These are phyloP conservation scores for Heteromurus nitidus DNA, from an alignment of 2,888 invertebrate species.

Conservation along the genomic window DNA sequence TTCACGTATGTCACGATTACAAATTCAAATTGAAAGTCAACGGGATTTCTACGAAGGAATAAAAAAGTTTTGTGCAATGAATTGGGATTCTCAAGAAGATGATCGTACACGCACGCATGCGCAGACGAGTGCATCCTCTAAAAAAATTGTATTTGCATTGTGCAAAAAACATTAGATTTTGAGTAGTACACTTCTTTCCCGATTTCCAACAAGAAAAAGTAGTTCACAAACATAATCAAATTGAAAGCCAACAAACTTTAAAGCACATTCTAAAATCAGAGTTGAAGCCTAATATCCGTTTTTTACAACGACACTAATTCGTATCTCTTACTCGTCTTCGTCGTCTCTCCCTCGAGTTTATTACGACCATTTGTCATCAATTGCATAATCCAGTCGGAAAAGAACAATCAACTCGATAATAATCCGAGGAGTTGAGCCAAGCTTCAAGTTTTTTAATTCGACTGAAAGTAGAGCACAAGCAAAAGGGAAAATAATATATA, in stretches of 20 bases:
- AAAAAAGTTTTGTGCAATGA: no score
- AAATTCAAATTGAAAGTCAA: not conserved
- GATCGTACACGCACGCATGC: no score
- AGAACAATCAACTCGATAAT: constrained; percentile 16
- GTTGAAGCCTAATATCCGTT: no score
- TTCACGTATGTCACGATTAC: not conserved
- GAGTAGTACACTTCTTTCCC: not conserved
- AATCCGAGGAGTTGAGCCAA: not conserved
- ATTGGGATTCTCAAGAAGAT: no score
- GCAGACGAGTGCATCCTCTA: no score
- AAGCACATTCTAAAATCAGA: no score
- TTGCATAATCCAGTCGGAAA: not conserved
- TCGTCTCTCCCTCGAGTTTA: not conserved
- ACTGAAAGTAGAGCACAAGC: constrained; percentile 6
- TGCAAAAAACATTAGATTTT: no score
- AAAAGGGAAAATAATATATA: not conserved
- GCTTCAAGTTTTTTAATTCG: not conserved
- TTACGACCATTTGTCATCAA: not conserved
- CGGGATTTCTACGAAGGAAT: no score
- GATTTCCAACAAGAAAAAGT: not conserved
- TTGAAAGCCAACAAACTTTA: no score
- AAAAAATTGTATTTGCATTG: no score
- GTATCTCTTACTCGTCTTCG: no score
- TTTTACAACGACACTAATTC: no score
- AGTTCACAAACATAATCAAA: not conserved